Base-by-base conservation (phyloP, 2,888 invertebrate species). In the Drosophila greeni region DNA sequence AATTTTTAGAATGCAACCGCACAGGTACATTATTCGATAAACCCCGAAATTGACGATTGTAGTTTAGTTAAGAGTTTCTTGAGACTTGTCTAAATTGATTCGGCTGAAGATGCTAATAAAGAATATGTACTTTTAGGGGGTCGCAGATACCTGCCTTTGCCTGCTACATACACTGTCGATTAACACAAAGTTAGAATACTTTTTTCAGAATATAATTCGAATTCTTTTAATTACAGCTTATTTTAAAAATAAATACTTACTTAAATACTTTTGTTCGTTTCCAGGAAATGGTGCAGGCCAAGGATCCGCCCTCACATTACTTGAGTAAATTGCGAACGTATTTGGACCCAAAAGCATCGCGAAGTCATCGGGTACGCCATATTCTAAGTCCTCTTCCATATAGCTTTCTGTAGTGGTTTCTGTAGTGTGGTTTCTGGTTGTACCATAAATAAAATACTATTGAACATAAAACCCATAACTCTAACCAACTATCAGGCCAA, bases 221-320 rank as follows among this genome's bases (percentile, higher is more conserved):
- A 20, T 20, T 20, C n/a, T n/a, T n/a, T n/a, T n/a, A n/a, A n/a
- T n/a, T n/a, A n/a, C n/a, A n/a, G n/a, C n/a, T n/a, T n/a, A n/a
- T n/a, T n/a, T n/a, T n/a, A n/a, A n/a, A n/a, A n/a, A n/a, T 23
- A 23, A 18, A 11, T 20, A n/a, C 1, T 47, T 42, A 53, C 12
- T 24, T 20, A 5, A n/a, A 11, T 29, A 23, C 29, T 7, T 24
- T 23, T 9, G 2, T 33, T 34, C 0, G 9, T 11, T 33, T 40
- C 77, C 91, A 98, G 95, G 98, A 98, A 92, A 94, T 95, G 92
- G 97, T 98, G 82, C 97, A 97, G 88, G 98, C 97, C n/a, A 98
- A 98, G 90, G 97, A 98, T 90, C 96, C 98, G 51, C 99, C 99
- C 49, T 93, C 96, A 59, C 96, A 97, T 90, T 99, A 99, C 91